A percentile compares a stretch with the other conserved stretches of the same genome.
These are phyloP conservation scores for Blennius ocellaris DNA, from an alignment of 2,113 vertebrate species.

Conservation along the genomic window DNA sequence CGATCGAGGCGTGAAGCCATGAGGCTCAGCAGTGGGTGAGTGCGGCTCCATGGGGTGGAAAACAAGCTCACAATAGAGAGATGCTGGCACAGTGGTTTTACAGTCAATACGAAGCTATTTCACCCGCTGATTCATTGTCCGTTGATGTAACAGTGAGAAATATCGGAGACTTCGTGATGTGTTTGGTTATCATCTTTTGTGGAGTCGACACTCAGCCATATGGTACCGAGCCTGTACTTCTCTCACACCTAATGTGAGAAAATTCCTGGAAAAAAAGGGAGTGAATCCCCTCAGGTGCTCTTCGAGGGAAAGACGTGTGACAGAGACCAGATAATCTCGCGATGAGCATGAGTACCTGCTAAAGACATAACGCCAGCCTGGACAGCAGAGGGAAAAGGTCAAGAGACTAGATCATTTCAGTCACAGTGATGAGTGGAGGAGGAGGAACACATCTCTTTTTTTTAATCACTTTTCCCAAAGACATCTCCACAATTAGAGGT, in stretches of 20 bases:
- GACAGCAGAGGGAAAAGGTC: conserved; percentile 49
- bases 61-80: neutral
- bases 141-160: conserved; percentile 8
- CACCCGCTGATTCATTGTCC: neutral
- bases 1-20: neutral
- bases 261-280: conserved; percentile 14
- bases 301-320: conserved; percentile 33
- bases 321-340: conserved; percentile 4
- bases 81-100: neutral
- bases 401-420: conserved; percentile 49
- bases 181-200: neutral
- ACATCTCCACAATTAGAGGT: conserved; percentile 48
- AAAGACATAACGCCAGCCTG: conserved; percentile 14
- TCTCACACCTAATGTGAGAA: conserved; percentile 10
- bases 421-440: conserved; percentile 2
- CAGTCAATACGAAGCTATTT: conserved; percentile 2
- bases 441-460: conserved; percentile 51
- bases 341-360: conserved; percentile 26
- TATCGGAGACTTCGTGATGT: neutral
- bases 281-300: conserved; percentile 26
- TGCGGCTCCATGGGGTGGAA: neutral
- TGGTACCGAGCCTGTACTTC: conserved; percentile 8
- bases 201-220: conserved; percentile 6
- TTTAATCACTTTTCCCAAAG: conserved; percentile 61
- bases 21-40: conserved; percentile 11